phyloP scores from a whole-genome alignment of 2,888 invertebrate species.

The Allophyes oxyacanthae region DNA sequence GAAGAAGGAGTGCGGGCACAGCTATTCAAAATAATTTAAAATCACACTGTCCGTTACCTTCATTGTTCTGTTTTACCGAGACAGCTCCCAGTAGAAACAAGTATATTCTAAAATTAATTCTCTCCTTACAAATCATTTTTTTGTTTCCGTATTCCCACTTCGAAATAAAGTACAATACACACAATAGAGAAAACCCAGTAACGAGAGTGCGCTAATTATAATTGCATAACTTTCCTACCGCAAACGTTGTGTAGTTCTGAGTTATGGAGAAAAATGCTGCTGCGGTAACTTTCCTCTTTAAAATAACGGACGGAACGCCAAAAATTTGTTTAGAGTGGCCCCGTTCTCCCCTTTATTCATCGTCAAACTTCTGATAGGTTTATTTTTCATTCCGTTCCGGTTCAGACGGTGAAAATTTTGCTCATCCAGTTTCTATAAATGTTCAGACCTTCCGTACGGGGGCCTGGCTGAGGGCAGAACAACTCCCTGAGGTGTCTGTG shows the following conservation, averaged over 20 bases:
- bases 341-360: constrained; percentile 43
- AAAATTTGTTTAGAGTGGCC: constrained; percentile 42
- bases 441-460: constrained; percentile 44
- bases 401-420: constrained; percentile 26
- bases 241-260: constrained; percentile 38
- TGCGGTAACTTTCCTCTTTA: constrained; percentile 26
- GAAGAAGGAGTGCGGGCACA: too few species aligned
- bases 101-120: constrained; percentile 38
- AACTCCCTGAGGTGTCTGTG: constrained; percentile 59
- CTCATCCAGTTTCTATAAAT: constrained; percentile 54
- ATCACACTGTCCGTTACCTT: constrained; percentile 4
- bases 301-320: constrained; percentile 31
- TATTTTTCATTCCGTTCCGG: constrained; percentile 48
- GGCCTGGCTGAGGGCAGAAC: constrained; percentile 43
- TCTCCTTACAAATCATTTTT: constrained; percentile 22
- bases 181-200: constrained; percentile 36
- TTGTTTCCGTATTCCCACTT: constrained; percentile 28
- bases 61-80: constrained; percentile 30
- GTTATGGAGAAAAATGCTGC: constrained; percentile 33
- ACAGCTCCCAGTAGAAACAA: constrained; percentile 23
- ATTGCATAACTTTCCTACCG: constrained; percentile 35
- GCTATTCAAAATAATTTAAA: constrained; percentile 21
- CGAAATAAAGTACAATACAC: constrained; percentile 24
- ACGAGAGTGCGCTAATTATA: constrained; percentile 45
- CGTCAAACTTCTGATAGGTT: constrained; percentile 49